Evolutionary conservation across 2,888 invertebrate genomes (phyloP), one percentile per base, ranked within the genome.

Genomic region (Tethea ocularis): DNA sequence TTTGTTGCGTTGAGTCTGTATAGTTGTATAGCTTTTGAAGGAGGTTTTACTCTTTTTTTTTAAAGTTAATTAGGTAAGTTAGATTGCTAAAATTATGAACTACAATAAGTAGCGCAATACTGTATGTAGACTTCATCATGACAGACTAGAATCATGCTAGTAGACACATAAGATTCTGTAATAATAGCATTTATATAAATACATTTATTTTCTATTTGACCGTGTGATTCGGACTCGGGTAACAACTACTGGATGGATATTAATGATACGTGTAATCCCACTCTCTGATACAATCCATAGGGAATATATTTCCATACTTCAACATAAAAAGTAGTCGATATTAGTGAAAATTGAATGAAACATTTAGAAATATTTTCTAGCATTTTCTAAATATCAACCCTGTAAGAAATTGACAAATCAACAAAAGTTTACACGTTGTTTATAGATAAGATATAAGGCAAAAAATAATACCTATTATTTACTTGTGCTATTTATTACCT

Each of bases 161-260:
- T 36, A 36, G 36, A 36, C 13, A 36, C 10, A 36, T 36, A 36
- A 36, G 36, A 36, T 26, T 7, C 26, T 26, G 15, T 4, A 15
- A 10, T 10, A 46, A 46, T 20, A 46, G 10, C 10, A 10, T 46
- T 20, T 46, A 46, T 46, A 46, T n/a, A n/a, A n/a, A n/a, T n/a
- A n/a, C n/a, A n/a, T 46, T 20, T 46, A n/a, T 17, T 20, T n/a
- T 8, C 46, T 10, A 46, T 46, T n/a, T 46, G 46, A 20, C 46
- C 15, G 46, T 10, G 20, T 46, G 10, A 10, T 20, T 17, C 20
- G 10, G 46, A 20, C 46, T 46, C 10, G n/a, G n/a, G 46, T 20
- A 46, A 46, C 17, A 46, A 46, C 46, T 10, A 46, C 10, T 46
- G 46, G 46, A 46, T 20, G 46, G 46, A 46, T 46, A 46, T 46